phyloP scores from a whole-genome alignment of 2,888 invertebrate species.

The Cetonia aurata region DNA sequence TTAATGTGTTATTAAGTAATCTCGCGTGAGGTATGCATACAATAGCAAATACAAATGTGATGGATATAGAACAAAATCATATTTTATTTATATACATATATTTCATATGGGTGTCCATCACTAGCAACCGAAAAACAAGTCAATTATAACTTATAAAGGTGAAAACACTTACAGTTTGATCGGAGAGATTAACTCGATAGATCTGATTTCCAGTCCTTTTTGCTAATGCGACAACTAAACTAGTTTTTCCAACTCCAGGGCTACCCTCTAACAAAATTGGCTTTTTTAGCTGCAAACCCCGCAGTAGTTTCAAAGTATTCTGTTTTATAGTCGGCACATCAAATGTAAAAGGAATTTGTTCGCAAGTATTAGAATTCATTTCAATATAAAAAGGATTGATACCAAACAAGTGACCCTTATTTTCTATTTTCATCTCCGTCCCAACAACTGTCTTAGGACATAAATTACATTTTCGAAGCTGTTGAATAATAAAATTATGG shows the following conservation, averaged over 20 bases:
- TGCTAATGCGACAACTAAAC: conserved; percentile 91
- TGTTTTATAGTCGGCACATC: conserved; percentile 82
- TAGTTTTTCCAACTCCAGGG: conserved; percentile 99
- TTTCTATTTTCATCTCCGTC: conserved; percentile 58
- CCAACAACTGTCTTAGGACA: background rate
- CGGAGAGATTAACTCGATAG: conserved; percentile 95
- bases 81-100: too few relatives aligned
- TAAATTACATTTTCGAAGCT: conserved; percentile 64
- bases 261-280: conserved; percentile 96
- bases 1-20: too few relatives aligned
- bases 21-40: too few relatives aligned
- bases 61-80: too few relatives aligned
- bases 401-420: conserved; percentile 71
- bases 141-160: background rate
- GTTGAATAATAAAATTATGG: conserved; percentile 70
- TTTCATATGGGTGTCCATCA: too few relatives aligned
- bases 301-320: conserved; percentile 86
- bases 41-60: too few relatives aligned
- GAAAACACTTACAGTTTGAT: conserved; percentile 87
- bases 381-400: conserved; percentile 83
- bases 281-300: conserved; percentile 91
- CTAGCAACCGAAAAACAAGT: too few relatives aligned
- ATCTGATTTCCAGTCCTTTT: conserved; percentile 85
- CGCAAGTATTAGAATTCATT: conserved; percentile 64
- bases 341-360: conserved; percentile 74